Evolutionary conservation across 2,113 vertebrate species (phyloP).

Genomic region (Rattus norvegicus): GRCr8 NC_086031.1:72586501-72587000

Average conservation of each 20-base stretch:
- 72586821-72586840: neutral
- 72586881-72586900: neutral
- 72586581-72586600: constrained; percentile 52
- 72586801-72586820: neutral
- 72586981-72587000: neutral
- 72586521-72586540: constrained; percentile 62
- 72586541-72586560: constrained; percentile 34
- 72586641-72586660: neutral
- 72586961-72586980: neutral
- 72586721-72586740: neutral
- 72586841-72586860: neutral
- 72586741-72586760: neutral
- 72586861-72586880: neutral
- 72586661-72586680: neutral
- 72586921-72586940: neutral
- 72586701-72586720: neutral
- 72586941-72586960: neutral
- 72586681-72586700: neutral
- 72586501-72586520: constrained; percentile 31
- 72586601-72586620: constrained; percentile 17
- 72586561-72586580: neutral
- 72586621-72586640: neutral
- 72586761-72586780: neutral
- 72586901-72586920: neutral
- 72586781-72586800: neutral